Base-by-base conservation (phyloP, 1,140 invertebrate genomes). In the Magallana angulata region DNA sequence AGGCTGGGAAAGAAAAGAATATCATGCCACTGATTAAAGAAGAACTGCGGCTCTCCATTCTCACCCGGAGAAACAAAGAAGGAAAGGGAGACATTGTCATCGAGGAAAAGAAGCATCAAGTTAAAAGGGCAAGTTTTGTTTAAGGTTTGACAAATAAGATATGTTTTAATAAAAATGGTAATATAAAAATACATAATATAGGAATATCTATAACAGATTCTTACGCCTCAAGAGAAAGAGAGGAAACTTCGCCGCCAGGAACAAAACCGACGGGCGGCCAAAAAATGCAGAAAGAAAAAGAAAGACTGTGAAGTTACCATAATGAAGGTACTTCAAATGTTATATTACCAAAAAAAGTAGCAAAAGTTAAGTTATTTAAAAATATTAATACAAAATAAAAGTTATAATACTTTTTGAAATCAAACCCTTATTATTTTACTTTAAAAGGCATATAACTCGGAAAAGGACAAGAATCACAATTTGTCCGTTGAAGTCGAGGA, bases 221-320 rank as follows among this genome's bases (percentile, higher is more conserved):
- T 87, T 18, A 87, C 76, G 48, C 24, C 57, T n/a, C 57, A 58
- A 8, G 85, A 87, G 8, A 80, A 81, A 56, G 80, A 87, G 36
- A 48, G 85, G 16, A 82, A 87, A 16, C 81, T 82, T 9, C 76
- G 85, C n/a, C 76, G 85, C 12, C 85, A 82, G 80, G 85, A 87
- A 56, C 85, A 87, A 58, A 87, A 87, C 16, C 71, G 85, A 12
- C 76, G 85, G 18, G 85, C 85, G 16, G 85, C 85, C 48, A 87
- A 16, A 14, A 87, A 87, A 87, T 87, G 85, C 36, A 60, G 85
- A 57, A 60, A 64, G 30, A 87, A 87, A 57, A 87, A 87, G 59
- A 87, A 87, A 56, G 76, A 82, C 14, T 11, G 24, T 11, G 85
- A 87, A 59, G 57, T 68, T 14, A 82, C 18, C 16, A 24, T 87